phyloP scores from a whole-genome alignment of 1,140 invertebrate species.

The Drosophila willistoni region DNA sequence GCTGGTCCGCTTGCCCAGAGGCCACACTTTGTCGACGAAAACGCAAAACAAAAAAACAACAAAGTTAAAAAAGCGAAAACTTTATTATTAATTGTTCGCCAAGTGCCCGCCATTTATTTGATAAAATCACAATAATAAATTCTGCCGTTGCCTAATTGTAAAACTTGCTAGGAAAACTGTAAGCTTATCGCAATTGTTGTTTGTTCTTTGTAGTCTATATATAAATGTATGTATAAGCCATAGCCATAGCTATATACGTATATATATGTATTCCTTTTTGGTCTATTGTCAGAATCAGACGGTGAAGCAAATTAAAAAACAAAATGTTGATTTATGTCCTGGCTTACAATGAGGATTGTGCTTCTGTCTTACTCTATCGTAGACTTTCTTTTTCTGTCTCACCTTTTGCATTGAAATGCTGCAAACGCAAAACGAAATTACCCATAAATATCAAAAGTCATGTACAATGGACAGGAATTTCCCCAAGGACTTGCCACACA shows the following conservation, averaged over 20 bases:
- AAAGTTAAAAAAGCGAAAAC: conserved; percentile 42
- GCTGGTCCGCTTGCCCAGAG: conserved; percentile 19
- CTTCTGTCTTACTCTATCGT: not conserved
- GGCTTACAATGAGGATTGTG: conserved; percentile 23
- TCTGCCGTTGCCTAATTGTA: conserved; percentile 71
- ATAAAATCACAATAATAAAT: conserved; percentile 79
- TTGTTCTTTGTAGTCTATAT: conserved; percentile 33
- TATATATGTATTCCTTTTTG: conserved; percentile 29
- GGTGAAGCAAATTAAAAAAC: conserved; percentile 76
- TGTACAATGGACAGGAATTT: conserved; percentile 81
- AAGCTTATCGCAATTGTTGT: conserved; percentile 42
- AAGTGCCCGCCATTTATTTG: conserved; percentile 75
- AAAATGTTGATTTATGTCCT: conserved; percentile 77
- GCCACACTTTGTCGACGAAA: conserved; percentile 52
- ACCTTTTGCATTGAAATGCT: conserved; percentile 69
- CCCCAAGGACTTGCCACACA: conserved; percentile 55
- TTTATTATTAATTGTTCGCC: conserved; percentile 80
- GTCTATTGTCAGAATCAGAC: conserved; percentile 72
- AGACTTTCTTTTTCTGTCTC: conserved; percentile 8
- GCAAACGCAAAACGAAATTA: conserved; percentile 76
- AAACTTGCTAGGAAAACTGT: conserved; percentile 65
- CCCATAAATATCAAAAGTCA: conserved; percentile 81
- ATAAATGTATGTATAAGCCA: not conserved
- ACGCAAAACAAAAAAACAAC: not conserved
- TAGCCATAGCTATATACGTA: not conserved